These are phyloP conservation scores for Megalurothrips usitatus DNA, from an alignment of 2,888 invertebrate species.

Conservation along the genomic window DNA sequence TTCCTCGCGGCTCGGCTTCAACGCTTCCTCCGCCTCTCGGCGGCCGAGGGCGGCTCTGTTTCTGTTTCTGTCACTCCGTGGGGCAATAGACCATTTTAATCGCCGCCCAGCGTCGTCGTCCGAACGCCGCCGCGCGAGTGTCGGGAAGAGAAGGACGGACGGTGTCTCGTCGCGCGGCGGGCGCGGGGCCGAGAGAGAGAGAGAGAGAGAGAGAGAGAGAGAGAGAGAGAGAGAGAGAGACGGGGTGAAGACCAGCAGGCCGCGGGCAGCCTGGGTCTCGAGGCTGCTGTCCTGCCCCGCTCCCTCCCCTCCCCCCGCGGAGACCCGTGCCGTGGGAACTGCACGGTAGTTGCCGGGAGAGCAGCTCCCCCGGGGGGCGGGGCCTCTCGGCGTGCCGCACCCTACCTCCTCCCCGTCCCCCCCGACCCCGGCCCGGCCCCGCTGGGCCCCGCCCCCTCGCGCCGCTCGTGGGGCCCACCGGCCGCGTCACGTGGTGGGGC, in stretches of 20 bases:
- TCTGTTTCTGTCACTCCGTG: not conserved
- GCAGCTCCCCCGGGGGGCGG: constrained; percentile 39
- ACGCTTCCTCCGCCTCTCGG: not conserved
- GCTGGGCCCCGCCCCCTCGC: not conserved
- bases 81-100: not conserved
- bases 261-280: not conserved
- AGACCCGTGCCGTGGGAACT: not conserved
- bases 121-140: not conserved
- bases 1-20: not conserved
- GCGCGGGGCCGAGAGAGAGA: not conserved
- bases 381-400: constrained; percentile 44
- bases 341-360: not conserved
- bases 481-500: no score
- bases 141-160: not conserved
- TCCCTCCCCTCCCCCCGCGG: not conserved
- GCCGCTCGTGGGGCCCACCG: no score
- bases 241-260: not conserved
- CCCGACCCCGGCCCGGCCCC: not conserved
- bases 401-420: constrained; percentile 49
- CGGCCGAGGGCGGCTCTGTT: not conserved
- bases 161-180: not conserved
- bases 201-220: not conserved
- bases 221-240: constrained; percentile 20
- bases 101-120: not conserved
- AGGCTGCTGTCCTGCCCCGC: not conserved